A percentile compares a stretch with the other conserved stretches of the same genome.
phyloP scores from a whole-genome alignment of 2,113 vertebrate genomes.

The Empidonax alnorum region DNA sequence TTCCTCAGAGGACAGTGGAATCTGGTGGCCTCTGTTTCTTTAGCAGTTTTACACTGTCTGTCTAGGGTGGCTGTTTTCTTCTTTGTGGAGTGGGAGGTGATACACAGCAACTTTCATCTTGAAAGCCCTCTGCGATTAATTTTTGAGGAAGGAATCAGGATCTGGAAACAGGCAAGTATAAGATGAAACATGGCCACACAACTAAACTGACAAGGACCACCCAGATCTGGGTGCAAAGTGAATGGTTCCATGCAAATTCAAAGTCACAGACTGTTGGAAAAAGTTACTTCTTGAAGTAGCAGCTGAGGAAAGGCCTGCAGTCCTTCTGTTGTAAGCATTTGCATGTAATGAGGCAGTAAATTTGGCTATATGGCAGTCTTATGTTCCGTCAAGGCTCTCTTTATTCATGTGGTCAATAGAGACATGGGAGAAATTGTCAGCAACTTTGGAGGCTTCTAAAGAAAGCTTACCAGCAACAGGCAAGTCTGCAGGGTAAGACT shows the following conservation, averaged over 20 bases:
- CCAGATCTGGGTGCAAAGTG: not conserved
- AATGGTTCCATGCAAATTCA: not conserved
- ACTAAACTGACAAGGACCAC: not conserved
- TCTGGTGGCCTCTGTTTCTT: not conserved
- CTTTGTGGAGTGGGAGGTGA: not conserved
- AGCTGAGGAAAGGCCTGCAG: not conserved
- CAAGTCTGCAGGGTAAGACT: constrained; percentile 81
- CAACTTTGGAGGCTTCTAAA: constrained; percentile 82
- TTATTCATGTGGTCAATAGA: constrained; percentile 74
- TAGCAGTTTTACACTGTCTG: not conserved
- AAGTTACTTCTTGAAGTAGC: not conserved
- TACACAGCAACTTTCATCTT: not conserved
- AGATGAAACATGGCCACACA: not conserved
- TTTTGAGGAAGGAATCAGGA: not conserved
- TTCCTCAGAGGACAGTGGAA: not conserved
- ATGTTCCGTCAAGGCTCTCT: constrained; percentile 75
- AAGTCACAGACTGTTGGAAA: not conserved
- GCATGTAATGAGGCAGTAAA: not conserved
- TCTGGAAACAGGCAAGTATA: not conserved
- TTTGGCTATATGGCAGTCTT: constrained; percentile 65
- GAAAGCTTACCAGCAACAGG: constrained; percentile 77
- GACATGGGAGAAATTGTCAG: constrained; percentile 75
- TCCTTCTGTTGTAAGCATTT: not conserved
- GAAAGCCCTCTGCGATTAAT: not conserved
- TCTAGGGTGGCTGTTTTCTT: not conserved